phyloP scores from a whole-genome alignment of 2,113 vertebrate genomes.

The Oplegnathus fasciatus region DNA sequence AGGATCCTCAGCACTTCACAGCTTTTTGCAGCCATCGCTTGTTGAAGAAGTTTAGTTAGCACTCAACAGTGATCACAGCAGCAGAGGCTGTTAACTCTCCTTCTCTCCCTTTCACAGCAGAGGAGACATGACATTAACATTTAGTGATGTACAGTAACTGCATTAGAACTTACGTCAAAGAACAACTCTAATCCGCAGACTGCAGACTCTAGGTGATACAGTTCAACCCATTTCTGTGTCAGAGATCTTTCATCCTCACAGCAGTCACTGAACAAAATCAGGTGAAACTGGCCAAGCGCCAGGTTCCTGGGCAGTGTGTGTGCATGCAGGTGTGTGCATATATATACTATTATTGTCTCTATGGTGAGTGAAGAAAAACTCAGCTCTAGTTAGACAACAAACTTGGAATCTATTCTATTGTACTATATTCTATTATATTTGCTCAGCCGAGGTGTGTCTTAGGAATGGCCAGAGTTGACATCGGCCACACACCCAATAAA shows the following conservation, averaged over 20 bases:
- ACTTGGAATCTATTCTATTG: background rate
- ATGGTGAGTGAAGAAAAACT: background rate
- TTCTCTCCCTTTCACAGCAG: conserved; percentile 2
- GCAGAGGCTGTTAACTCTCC: conserved; percentile 1
- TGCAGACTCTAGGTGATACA: background rate
- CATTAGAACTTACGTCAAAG: conserved; percentile 9
- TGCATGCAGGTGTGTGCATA: background rate
- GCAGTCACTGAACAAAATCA: background rate
- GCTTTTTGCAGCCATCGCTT: conserved; percentile 23
- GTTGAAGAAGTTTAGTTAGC: conserved; percentile 9
- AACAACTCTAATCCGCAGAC: background rate
- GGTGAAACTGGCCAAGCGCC: background rate
- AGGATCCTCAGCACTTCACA: conserved; percentile 20
- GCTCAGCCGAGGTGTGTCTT: background rate
- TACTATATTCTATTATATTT: background rate
- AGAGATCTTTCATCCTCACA: background rate
- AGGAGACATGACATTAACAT: background rate
- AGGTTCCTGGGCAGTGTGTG: background rate
- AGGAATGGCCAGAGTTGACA: background rate
- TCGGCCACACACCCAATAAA: background rate
- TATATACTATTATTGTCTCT: background rate
- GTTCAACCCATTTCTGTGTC: background rate
- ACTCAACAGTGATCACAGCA: conserved; percentile 34
- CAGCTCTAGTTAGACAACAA: background rate
- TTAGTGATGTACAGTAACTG: background rate